phyloP scores from a whole-genome alignment of 2,888 invertebrate species.

The Petrophora chlorosata region DNA sequence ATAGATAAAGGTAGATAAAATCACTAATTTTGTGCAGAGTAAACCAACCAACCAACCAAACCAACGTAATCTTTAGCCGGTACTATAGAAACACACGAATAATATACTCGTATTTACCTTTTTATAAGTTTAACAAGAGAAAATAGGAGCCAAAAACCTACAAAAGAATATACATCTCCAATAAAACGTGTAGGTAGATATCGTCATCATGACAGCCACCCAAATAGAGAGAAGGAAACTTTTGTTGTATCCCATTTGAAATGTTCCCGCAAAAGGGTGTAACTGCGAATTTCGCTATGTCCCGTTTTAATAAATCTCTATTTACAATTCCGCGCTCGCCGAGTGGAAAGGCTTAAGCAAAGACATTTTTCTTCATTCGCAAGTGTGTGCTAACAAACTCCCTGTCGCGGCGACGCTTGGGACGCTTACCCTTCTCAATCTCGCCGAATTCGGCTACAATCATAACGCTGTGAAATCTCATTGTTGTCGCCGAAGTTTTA shows the following conservation, averaged over 20 bases:
- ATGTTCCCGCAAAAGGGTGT: constrained; percentile 56
- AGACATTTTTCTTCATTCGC: constrained; percentile 82
- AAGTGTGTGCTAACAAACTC: constrained; percentile 76
- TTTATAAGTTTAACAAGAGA: no score
- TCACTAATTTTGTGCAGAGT: no score
- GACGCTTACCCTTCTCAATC: constrained; percentile 68
- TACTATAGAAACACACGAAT: no score
- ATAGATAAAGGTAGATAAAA: no score
- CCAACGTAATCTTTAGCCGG: no score
- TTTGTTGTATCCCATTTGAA: constrained; percentile 49
- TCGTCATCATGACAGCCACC: constrained; percentile 33
- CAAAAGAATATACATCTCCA: constrained; percentile 18
- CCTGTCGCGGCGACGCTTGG: constrained; percentile 55
- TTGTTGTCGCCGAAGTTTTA: constrained; percentile 43
- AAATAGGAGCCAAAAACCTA: constrained; percentile 2
- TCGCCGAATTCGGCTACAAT: constrained; percentile 61
- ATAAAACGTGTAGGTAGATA: constrained; percentile 30
- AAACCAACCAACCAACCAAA: no score
- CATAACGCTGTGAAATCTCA: constrained; percentile 47
- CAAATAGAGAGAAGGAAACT: constrained; percentile 49
- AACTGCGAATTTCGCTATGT: constrained; percentile 66
- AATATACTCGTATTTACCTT: no score
- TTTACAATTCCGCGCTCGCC: constrained; percentile 74
- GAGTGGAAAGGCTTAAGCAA: constrained; percentile 78
- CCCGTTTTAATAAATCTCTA: constrained; percentile 82